Base-by-base conservation (phyloP, 2,888 invertebrate species). In the Cataglyphis albicans region DNA sequence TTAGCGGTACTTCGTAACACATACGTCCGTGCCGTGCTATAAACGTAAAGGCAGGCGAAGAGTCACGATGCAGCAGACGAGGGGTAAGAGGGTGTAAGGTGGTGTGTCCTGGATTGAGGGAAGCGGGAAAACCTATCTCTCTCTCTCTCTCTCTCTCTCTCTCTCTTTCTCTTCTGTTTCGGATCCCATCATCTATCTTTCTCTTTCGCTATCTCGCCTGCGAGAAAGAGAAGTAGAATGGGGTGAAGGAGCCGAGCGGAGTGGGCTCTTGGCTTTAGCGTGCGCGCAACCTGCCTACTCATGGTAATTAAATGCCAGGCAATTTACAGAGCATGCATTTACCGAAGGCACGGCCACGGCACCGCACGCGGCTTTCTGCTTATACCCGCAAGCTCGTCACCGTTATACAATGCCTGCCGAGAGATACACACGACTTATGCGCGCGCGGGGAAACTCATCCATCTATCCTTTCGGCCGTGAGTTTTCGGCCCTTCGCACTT, bases 271-370 rank as follows among this genome's bases (percentile, higher is more conserved):
- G 88, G 90, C 90, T 92, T 91, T 92, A 91, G 91, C 91, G 90
- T 92, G 92, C 88, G 88, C 84, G 89, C n/a, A 15, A 88, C 86
- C 91, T 92, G 91, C 91, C 92, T 93, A 94, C 93, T 94, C 93
- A 89, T 91, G 92, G 93, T 94, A 94, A 94, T 94, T 94, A 94
- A 94, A 94, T 94, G 93, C 93, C 93, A 92, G 91, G 92, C 93
- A 93, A 94, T 94, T 94, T 93, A 92, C 92, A 90, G 90, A 88
- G 91, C 90, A 91, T 93, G 92, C 92, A 93, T 92, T 92, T 87
- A 90, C 90, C 87, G 90, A 92, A 93, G 92, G 89, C 91, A 84
- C 80, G 83, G 89, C 89, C 81, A 81, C 87, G 80, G 74, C 85
- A 76, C 74, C 83, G 87, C 85, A 82, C 88, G 64, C 65, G 88